These are phyloP conservation scores for Melanargia galathea DNA, from an alignment of 2,888 invertebrate species.

Conservation along the genomic window DNA sequence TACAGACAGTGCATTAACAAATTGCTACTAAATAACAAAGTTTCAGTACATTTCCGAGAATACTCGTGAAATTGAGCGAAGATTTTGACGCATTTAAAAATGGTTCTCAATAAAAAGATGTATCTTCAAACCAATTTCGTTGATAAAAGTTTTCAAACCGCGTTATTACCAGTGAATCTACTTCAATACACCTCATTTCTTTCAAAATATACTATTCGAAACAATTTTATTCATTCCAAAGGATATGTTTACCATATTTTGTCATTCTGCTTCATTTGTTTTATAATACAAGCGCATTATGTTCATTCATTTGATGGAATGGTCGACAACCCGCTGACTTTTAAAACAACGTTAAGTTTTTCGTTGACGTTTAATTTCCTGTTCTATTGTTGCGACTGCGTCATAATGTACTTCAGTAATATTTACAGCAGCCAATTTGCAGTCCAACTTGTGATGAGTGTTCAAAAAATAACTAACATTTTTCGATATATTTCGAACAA, in stretches of 20 bases:
- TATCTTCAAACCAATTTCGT: slow-evolving; percentile 28
- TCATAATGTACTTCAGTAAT: slow-evolving; percentile 26
- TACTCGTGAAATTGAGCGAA: background rate
- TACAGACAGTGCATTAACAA: background rate
- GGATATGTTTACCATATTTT: slow-evolving; percentile 17
- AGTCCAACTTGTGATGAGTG: slow-evolving; percentile 26
- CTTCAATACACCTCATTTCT: slow-evolving; percentile 19
- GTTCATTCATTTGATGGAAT: background rate
- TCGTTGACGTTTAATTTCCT: slow-evolving; percentile 9
- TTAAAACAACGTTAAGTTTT: background rate
- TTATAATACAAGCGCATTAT: slow-evolving; percentile 16
- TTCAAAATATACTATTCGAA: slow-evolving; percentile 31
- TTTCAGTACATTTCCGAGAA: background rate
- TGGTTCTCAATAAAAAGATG: slow-evolving; percentile 11
- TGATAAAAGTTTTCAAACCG: slow-evolving; percentile 21
- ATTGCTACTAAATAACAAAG: background rate
- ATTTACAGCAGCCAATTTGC: slow-evolving; percentile 18
- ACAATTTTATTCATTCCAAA: slow-evolving; percentile 28
- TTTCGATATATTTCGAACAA: background rate
- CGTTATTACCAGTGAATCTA: slow-evolving; percentile 26
- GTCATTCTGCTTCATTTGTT: slow-evolving; percentile 13
- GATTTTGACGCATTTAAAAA: background rate
- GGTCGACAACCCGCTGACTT: too few species aligned
- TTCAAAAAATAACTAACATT: slow-evolving; percentile 29
- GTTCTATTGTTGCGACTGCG: slow-evolving; percentile 2